Evolutionary conservation across 2,888 invertebrate species (phyloP).

Genomic region (Heliconius cydno): DNA sequence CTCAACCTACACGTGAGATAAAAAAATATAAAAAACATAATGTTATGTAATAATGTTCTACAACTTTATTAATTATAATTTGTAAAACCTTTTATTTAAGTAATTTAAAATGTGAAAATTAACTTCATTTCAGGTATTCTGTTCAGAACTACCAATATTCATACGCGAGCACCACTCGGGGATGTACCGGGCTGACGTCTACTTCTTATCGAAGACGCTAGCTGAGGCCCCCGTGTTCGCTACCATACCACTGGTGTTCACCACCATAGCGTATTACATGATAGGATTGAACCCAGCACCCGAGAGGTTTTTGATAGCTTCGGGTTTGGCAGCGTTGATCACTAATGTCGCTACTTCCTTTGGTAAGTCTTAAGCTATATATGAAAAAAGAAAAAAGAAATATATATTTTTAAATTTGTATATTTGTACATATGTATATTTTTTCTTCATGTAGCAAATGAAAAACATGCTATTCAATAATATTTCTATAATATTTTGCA

Average conservation of each 20-base stretch:
- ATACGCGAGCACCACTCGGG: constrained; percentile 94
- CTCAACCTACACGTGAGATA: not conserved
- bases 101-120: not conserved
- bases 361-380: constrained; percentile 83
- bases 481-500: not conserved
- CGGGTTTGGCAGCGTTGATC: constrained; percentile 90
- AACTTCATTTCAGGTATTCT: constrained; percentile 87
- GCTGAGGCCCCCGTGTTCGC: constrained; percentile 95
- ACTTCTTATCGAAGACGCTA: constrained; percentile 94
- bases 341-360: constrained; percentile 95
- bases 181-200: constrained; percentile 95
- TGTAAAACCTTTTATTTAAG: no score
- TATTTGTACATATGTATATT: no score
- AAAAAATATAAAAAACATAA: no score
- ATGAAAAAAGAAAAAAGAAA: no score
- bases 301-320: constrained; percentile 88
- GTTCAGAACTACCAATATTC: constrained; percentile 94
- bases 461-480: not conserved
- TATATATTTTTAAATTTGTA: not conserved
- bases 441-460: no score
- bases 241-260: constrained; percentile 91
- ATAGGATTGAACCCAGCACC: constrained; percentile 90
- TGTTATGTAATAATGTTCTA: no score
- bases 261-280: constrained; percentile 93
- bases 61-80: no score